phyloP scores from a whole-genome alignment of 2,888 invertebrate genomes.

The Drosophila ustulata region DNA sequence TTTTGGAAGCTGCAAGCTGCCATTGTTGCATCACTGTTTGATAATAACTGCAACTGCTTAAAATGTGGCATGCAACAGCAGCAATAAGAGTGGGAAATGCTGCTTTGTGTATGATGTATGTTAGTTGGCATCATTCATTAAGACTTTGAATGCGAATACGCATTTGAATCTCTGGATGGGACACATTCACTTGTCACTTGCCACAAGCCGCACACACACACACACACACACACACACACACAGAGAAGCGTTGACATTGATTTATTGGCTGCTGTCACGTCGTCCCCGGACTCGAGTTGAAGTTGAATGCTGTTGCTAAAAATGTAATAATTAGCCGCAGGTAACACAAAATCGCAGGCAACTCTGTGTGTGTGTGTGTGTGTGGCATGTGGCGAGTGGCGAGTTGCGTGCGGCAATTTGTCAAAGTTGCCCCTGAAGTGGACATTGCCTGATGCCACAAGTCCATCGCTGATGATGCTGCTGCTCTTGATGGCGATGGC shows the following conservation, averaged over 20 bases:
- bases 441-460: constrained; percentile 13
- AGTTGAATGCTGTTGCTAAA: constrained; percentile 28
- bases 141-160: constrained; percentile 7
- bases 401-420: constrained; percentile 54
- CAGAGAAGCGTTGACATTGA: constrained; percentile 57
- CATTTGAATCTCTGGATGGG: neutral
- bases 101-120: neutral
- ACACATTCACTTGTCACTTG: constrained; percentile 2
- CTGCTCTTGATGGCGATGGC: neutral
- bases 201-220: neutral
- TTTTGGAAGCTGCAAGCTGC: too few relatives aligned
- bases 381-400: neutral
- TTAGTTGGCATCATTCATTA: constrained; percentile 4
- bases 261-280: constrained; percentile 65
- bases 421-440: constrained; percentile 53
- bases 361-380: constrained; percentile 12
- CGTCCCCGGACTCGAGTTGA: constrained; percentile 14
- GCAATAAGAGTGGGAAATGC: neutral
- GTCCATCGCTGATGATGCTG: constrained; percentile 5
- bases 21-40: too few relatives aligned
- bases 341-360: constrained; percentile 23
- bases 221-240: too few relatives aligned
- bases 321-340: constrained; percentile 69
- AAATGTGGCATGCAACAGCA: neutral
- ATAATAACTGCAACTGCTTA: too few relatives aligned